Percentiles rank a stretch among this genome's conserved stretches.
These are phyloP conservation scores for Tachystola acroxantha DNA, from an alignment of 2,888 invertebrate species.

Conservation along the genomic window DNA sequence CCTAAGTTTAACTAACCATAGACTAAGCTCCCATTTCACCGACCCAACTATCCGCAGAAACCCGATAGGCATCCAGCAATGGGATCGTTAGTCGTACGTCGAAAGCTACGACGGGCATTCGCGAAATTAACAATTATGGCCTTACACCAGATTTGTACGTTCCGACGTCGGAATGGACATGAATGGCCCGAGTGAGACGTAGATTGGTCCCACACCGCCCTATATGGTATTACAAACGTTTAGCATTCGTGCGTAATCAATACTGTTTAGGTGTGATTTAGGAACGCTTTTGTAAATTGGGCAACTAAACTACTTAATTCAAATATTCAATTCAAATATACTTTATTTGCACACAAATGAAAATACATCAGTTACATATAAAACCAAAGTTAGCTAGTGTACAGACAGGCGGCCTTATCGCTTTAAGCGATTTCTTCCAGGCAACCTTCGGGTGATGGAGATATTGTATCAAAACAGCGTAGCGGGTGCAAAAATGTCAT, in stretches of 20 bases:
- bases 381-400: too few relatives aligned
- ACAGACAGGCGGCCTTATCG: too few relatives aligned
- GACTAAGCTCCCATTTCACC: slow-evolving; percentile 13
- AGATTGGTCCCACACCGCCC: slow-evolving; percentile 1
- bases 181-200: slow-evolving; percentile 20
- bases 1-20: neutral
- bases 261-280: neutral
- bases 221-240: neutral
- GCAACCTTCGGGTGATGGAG: too few relatives aligned
- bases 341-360: too few relatives aligned
- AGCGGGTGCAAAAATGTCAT: too few relatives aligned
- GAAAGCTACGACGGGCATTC: slow-evolving; percentile 68
- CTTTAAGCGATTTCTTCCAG: too few relatives aligned
- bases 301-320: too few relatives aligned
- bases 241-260: neutral
- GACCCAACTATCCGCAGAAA: slow-evolving; percentile 53
- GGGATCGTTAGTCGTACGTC: slow-evolving; percentile 68
- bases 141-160: slow-evolving; percentile 58
- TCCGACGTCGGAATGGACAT: slow-evolving; percentile 22
- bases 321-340: too few relatives aligned
- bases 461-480: too few relatives aligned
- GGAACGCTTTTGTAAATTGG: too few relatives aligned
- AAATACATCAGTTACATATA: too few relatives aligned
- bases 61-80: slow-evolving; percentile 73
- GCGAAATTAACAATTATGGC: slow-evolving; percentile 74